These are phyloP conservation scores for Hypomecis atomaria DNA, from an alignment of 2,888 invertebrate genomes.

Conservation along the genomic window DNA sequence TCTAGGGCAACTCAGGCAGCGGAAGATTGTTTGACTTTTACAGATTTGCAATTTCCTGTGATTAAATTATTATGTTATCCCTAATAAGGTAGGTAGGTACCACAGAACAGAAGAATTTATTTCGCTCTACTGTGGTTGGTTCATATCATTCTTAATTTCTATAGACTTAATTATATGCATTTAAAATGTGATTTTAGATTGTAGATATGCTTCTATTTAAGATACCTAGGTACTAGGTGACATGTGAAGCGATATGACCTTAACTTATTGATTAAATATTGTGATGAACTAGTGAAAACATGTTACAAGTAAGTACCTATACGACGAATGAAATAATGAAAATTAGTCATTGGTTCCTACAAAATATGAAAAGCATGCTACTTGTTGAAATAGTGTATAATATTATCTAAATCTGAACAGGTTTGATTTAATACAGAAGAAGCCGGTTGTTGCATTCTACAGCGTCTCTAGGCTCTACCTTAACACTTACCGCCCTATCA, in stretches of 20 bases:
- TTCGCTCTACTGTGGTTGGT: no score
- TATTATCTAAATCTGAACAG: conserved; percentile 44
- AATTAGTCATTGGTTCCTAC: conserved; percentile 34
- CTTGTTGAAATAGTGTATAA: conserved; percentile 4
- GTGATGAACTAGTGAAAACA: conserved; percentile 26
- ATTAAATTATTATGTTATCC: no score
- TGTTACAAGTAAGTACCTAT: conserved; percentile 42
- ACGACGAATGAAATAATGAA: no score
- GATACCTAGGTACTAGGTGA: background rate
- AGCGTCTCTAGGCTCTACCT: conserved; percentile 64
- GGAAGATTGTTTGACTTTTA: no score
- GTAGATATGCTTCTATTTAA: background rate
- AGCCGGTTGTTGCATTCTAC: conserved; percentile 71
- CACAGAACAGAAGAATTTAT: no score
- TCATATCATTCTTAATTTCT: no score
- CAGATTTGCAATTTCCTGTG: no score
- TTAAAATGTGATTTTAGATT: no score
- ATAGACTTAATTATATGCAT: no score
- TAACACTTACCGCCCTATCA: conserved; percentile 83
- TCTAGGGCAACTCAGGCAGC: no score
- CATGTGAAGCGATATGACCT: conserved; percentile 20
- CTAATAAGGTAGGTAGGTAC: no score
- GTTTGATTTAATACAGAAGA: conserved; percentile 59
- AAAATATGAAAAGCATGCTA: conserved; percentile 57
- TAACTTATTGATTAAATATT: conserved; percentile 34